A percentile compares a stretch with the other conserved stretches of the same genome.
Evolutionary conservation across 2,113 vertebrate species (phyloP).

Genomic region (Paratilapia polleni): DNA sequence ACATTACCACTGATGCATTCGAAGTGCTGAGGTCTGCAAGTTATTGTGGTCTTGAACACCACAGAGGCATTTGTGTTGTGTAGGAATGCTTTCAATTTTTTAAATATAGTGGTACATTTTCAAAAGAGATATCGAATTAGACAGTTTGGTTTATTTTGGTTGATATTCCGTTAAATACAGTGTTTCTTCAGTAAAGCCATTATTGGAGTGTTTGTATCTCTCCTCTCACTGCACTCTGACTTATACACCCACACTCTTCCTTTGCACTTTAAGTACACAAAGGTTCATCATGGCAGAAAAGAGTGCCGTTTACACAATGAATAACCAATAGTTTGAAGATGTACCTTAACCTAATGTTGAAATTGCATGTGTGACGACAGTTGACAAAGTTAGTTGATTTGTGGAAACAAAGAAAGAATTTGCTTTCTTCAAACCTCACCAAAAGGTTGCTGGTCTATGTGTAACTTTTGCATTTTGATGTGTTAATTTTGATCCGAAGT

Average conservation of each 20-base stretch:
- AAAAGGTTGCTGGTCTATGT: too few relatives aligned
- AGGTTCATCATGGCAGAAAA: not conserved
- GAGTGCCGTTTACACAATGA: too few relatives aligned
- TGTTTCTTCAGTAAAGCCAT: not conserved
- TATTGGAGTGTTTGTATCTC: not conserved
- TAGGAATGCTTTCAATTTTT: not conserved
- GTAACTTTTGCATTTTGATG: too few relatives aligned
- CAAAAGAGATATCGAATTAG: too few relatives aligned
- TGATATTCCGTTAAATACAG: not conserved
- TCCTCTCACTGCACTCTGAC: not conserved
- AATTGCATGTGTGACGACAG: too few relatives aligned
- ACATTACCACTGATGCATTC: not conserved
- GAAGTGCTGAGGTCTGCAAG: slow-evolving; percentile 10
- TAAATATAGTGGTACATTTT: not conserved
- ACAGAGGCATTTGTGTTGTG: not conserved
- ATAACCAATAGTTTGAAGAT: not conserved
- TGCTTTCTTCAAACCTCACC: too few relatives aligned
- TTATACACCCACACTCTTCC: not conserved
- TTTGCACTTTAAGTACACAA: not conserved
- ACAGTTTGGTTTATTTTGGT: too few relatives aligned
- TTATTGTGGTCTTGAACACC: not conserved
- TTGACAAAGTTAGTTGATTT: too few relatives aligned
- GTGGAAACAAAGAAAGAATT: too few relatives aligned
- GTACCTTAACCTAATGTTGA: too few relatives aligned
- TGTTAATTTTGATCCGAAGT: too few relatives aligned